These are phyloP conservation scores for Zaprionus gabonicus DNA, from an alignment of 1,140 invertebrate genomes.

Conservation along the genomic window DNA sequence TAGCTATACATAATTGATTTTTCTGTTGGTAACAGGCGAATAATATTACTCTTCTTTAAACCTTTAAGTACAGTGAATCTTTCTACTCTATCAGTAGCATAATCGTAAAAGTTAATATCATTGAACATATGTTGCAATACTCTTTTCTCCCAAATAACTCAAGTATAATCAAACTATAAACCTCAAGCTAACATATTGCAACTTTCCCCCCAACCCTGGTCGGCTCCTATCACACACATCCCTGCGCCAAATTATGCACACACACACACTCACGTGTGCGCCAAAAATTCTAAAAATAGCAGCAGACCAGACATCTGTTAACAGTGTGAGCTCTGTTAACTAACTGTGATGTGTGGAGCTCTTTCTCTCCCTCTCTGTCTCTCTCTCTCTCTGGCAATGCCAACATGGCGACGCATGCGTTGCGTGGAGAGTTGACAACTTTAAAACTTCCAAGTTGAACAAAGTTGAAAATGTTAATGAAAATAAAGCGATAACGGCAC, in stretches of 20 bases:
- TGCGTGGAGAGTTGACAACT: constrained; percentile 29
- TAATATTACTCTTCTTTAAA: no score
- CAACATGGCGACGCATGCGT: constrained; percentile 58
- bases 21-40: not conserved
- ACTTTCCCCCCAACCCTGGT: not conserved
- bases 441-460: constrained; percentile 57
- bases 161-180: not conserved
- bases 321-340: constrained; percentile 39
- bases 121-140: not conserved
- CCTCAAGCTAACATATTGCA: not conserved
- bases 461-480: constrained; percentile 77
- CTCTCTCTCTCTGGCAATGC: not conserved
- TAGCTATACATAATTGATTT: constrained; percentile 3
- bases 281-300: constrained; percentile 53
- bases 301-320: constrained; percentile 32
- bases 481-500: constrained; percentile 50
- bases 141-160: not conserved
- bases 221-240: not conserved
- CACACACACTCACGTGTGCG: not conserved
- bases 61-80: no score
- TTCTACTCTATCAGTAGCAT: no score
- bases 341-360: constrained; percentile 29
- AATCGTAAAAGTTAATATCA: not conserved
- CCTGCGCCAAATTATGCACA: not conserved
- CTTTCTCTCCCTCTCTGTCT: constrained; percentile 12